Conservation (phyloP, 2,797 vertebrate genomes). For the Phyllotis vaccarum region DNA sequence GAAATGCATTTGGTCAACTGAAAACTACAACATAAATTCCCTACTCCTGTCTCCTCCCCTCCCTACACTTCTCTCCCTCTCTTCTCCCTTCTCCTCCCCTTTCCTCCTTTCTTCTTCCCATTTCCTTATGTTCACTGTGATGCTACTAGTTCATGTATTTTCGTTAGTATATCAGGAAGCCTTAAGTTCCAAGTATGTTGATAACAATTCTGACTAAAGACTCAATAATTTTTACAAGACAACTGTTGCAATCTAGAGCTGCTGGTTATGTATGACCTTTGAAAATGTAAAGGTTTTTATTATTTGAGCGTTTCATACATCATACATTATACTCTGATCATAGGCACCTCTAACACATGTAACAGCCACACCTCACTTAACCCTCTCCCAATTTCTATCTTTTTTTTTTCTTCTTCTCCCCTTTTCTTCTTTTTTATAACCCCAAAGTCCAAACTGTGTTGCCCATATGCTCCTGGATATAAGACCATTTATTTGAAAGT, state of each 20-base stretch:
- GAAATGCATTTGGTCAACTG: not conserved
- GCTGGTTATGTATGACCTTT: not conserved
- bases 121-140: not conserved
- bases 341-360: not conserved
- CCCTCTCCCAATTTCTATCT: too few species aligned
- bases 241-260: not conserved
- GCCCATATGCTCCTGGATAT: not conserved
- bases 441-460: not conserved
- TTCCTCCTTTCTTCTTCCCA: rapidly evolving
- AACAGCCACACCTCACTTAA: not conserved
- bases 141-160: not conserved
- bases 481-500: not conserved
- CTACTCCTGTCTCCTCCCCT: rapidly evolving
- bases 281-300: not conserved
- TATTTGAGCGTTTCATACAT: not conserved
- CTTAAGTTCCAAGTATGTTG: not conserved
- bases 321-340: not conserved
- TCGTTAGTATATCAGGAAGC: not conserved
- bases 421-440: too few species aligned
- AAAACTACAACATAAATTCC: not conserved
- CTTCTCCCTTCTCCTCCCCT: rapidly evolving
- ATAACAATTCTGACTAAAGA: not conserved
- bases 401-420: not conserved
- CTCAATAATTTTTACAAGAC: not conserved
- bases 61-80: rapidly evolving